Percentiles rank a stretch among this genome's conserved stretches.
Conservation (phyloP, 2,888 invertebrate species). For the Lamproptera curius region DNA sequence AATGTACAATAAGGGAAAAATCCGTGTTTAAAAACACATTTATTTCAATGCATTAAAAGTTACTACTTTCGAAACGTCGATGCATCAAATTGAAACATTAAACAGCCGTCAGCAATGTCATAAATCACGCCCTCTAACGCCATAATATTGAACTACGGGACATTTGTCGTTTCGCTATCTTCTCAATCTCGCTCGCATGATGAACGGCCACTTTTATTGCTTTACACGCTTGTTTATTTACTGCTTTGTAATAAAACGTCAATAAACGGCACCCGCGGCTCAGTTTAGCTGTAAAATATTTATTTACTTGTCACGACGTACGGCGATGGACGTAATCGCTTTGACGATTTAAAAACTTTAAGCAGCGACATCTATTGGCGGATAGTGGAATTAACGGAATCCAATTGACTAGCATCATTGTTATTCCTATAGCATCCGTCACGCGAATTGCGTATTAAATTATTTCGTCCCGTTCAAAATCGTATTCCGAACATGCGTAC, state of each 20-base stretch:
- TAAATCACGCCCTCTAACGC: slow-evolving; percentile 67
- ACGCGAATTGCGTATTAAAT: slow-evolving; percentile 3
- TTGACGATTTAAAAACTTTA: slow-evolving; percentile 25
- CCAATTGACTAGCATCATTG: slow-evolving; percentile 15
- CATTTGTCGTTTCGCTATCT: slow-evolving; percentile 54
- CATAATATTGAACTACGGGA: slow-evolving; percentile 47
- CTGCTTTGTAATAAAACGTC: slow-evolving; percentile 62
- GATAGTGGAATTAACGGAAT: slow-evolving; percentile 40
- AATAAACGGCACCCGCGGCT: slow-evolving; percentile 60
- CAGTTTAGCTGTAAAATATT: slow-evolving; percentile 53
- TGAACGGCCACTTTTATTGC: slow-evolving; percentile 63
- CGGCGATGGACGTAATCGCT: slow-evolving; percentile 38
- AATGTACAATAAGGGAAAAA: too few species aligned
- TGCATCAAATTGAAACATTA: slow-evolving; percentile 58
- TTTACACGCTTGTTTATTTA: slow-evolving; percentile 62
- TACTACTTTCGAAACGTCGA: slow-evolving; percentile 58
- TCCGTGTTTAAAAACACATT: too few species aligned
- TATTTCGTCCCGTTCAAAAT: not conserved
- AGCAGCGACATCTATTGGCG: slow-evolving; percentile 56
- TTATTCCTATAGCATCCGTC: not conserved
- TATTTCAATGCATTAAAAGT: slow-evolving; percentile 35
- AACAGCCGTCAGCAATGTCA: slow-evolving; percentile 47
- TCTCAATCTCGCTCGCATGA: slow-evolving; percentile 61
- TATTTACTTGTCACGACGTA: slow-evolving; percentile 48
- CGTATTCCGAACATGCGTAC: not conserved